Evolutionary conservation across 1,140 invertebrate genomes (phyloP), one percentile per base, ranked within the genome.

Genomic region (Dufourea novaeangliae): DNA sequence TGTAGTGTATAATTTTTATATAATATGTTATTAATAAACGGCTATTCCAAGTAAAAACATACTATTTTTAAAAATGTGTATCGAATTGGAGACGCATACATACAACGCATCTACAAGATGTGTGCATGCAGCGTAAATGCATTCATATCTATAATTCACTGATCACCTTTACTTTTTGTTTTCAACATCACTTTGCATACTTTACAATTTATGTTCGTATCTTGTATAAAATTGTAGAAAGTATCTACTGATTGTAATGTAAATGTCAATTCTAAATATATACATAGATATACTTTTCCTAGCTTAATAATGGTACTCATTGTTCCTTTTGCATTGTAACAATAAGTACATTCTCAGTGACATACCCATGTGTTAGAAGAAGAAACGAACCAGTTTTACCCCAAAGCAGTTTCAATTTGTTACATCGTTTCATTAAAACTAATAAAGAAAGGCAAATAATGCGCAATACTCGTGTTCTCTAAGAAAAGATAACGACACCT

Each of bases 321-420:
- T 69, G 52, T n/a, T 46, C 22, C 57, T 46, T 37, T 20, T 61
- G 25, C 54, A 39, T 59, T n/a, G 11, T 72, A 17, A 27, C 22
- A 57, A 39, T 50, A 73, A 73, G 44, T 72, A 75, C 22, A 6
- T 44, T 22, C n/a, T n/a, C 66, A 59, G 32, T 54, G 44, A 68
- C 52, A 57, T 75, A 59, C 66, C 32, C 39, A 25, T 14, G 25
- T 76, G 66, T 76, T 76, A 76, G 25, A 76, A 12, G 25, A 76
- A 76, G 41, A 69, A 69, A 46, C 50, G 25, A 76, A 68, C 73
- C 73, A 76, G 34, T 69, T 76, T 76, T 59, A 44, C 29, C 73
- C 73, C 73, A 69, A 76, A 76, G 73, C 73, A 76, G 22, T 59
- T 29, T 68, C 39, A 59, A 29, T 76, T 59, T 75, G 72, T 75